Conservation (phyloP, 2,888 invertebrate genomes). For the Drosophila neotestacea region DNA sequence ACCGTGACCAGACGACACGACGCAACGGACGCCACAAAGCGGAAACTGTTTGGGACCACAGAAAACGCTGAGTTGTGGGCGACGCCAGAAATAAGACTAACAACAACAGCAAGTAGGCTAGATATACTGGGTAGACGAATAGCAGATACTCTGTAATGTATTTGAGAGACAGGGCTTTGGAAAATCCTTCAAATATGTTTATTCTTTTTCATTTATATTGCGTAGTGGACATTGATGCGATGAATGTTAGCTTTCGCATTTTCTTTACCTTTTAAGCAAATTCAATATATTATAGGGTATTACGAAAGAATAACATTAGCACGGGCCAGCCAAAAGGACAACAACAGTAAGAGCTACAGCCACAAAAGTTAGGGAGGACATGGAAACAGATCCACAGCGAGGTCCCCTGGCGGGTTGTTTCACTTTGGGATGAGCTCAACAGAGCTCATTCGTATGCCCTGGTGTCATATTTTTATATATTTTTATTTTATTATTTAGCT, state of each 20-base stretch:
- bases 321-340: slow-evolving; percentile 18
- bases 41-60: slow-evolving; percentile 66
- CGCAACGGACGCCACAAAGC: slow-evolving; percentile 52
- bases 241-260: too few species aligned
- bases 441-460: slow-evolving; percentile 26
- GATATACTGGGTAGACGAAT: background rate
- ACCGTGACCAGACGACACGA: slow-evolving; percentile 29
- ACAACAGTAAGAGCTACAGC: slow-evolving; percentile 20
- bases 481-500: slow-evolving; percentile 22
- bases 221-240: too few species aligned
- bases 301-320: slow-evolving; percentile 21
- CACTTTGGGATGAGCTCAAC: slow-evolving; percentile 27
- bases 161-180: background rate
- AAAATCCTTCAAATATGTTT: background rate
- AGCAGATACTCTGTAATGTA: slow-evolving; percentile 4
- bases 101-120: slow-evolving; percentile 21
- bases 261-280: background rate
- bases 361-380: slow-evolving; percentile 1
- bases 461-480: slow-evolving; percentile 45
- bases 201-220: background rate
- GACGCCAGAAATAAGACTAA: slow-evolving; percentile 19
- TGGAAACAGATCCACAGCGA: slow-evolving; percentile 21
- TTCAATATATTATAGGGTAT: slow-evolving; percentile 12
- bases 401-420: slow-evolving; percentile 24
- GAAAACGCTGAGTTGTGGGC: slow-evolving; percentile 65